Percentiles rank a stretch among this genome's conserved stretches.
Evolutionary conservation across 2,797 vertebrate genomes (phyloP).

Genomic region (Neoniphon sammara): DNA sequence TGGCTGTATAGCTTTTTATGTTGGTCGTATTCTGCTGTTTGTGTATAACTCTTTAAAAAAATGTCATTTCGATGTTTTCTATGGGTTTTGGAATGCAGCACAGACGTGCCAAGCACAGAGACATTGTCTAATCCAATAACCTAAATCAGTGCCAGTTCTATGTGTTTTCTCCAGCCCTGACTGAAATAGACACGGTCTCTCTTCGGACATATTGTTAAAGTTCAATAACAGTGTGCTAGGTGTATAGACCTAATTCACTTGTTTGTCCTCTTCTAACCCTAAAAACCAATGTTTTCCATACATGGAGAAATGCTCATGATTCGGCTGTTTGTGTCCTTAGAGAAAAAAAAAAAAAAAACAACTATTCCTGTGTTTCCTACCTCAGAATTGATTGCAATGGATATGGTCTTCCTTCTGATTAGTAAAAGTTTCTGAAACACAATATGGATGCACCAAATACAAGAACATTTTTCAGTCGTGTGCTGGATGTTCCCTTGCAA

Average conservation of each 20-base stretch:
- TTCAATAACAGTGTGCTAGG: not conserved
- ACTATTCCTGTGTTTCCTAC: not conserved
- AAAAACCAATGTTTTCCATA: not conserved
- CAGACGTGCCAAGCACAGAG: conserved; percentile 11
- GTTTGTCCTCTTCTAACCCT: not conserved
- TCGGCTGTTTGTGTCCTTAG: not conserved
- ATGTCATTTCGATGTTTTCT: conserved; percentile 43
- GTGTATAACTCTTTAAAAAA: not conserved
- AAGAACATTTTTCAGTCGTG: not conserved
- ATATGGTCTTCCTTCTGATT: not conserved
- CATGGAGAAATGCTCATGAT: not conserved
- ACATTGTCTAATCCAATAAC: conserved; percentile 26
- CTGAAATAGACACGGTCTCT: conserved; percentile 10
- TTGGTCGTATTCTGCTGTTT: conserved; percentile 58
- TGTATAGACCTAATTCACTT: not conserved
- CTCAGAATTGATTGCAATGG: not conserved
- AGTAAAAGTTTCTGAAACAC: not conserved
- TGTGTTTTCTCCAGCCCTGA: conserved; percentile 18
- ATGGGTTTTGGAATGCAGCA: conserved; percentile 31
- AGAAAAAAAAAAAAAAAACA: not conserved
- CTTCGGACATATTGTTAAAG: conserved; percentile 4
- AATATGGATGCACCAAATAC: not conserved
- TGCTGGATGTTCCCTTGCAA: conserved; percentile 11
- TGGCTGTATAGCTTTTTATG: conserved; percentile 49
- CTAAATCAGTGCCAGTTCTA: conserved; percentile 1